These are phyloP conservation scores for Agrilus mali DNA, from an alignment of 2,888 invertebrate genomes.

Conservation along the genomic window DNA sequence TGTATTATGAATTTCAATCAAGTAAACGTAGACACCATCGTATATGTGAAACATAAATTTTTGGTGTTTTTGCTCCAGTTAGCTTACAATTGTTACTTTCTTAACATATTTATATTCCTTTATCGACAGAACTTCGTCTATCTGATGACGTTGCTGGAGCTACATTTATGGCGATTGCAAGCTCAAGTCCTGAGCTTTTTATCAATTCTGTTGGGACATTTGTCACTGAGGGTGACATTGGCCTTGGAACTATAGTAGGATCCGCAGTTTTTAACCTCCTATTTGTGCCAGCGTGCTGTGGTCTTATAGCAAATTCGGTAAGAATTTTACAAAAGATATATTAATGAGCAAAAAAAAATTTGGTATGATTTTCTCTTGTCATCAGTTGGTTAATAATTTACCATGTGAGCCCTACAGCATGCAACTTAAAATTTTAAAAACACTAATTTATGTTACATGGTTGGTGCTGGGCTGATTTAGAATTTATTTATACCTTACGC, in stretches of 20 bases:
- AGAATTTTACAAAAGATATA: conserved; percentile 1
- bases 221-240: conserved; percentile 62
- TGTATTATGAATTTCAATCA: no score
- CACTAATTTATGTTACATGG: no score
- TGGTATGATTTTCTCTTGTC: no score
- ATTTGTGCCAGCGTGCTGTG: conserved; percentile 65
- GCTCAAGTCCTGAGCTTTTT: conserved; percentile 77
- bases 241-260: conserved; percentile 65
- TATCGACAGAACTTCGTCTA: conserved; percentile 33
- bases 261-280: conserved; percentile 69
- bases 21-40: no score
- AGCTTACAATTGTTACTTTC: neutral
- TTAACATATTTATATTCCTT: neutral
- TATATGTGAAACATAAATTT: no score
- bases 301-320: conserved; percentile 48
- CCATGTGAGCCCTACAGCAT: no score
- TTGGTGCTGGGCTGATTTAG: no score
- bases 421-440: no score
- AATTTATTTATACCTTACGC: no score
- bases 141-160: conserved; percentile 74
- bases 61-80: no score
- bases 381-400: no score
- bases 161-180: conserved; percentile 84
- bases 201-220: conserved; percentile 74
- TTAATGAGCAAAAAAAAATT: no score